Percentiles rank a stretch among this genome's conserved stretches.
These are phyloP conservation scores for Sarcophaga rosellei DNA, from an alignment of 2,888 invertebrate genomes.

Conservation along the genomic window DNA sequence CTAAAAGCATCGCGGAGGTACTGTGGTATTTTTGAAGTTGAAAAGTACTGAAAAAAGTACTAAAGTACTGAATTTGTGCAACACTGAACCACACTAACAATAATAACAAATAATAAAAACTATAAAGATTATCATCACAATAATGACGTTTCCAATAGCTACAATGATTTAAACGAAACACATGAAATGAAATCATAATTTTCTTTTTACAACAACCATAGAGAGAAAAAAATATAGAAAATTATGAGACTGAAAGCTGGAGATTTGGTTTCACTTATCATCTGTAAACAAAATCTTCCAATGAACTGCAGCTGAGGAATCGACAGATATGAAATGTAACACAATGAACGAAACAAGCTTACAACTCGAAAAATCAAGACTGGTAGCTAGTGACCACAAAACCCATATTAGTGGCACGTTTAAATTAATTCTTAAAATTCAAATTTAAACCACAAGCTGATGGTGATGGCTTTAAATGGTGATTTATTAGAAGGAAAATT, in stretches of 20 bases:
- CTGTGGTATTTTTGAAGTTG: too few relatives aligned
- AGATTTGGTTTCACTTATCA: neutral
- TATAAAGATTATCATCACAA: slow-evolving; percentile 22
- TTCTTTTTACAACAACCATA: slow-evolving; percentile 3
- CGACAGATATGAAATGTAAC: too few relatives aligned
- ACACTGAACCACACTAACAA: neutral
- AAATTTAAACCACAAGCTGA: slow-evolving; percentile 55
- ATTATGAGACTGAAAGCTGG: slow-evolving; percentile 23
- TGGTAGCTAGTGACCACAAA: slow-evolving; percentile 60
- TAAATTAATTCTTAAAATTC: slow-evolving; percentile 63
- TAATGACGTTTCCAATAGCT: slow-evolving; percentile 32
- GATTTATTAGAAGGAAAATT: neutral
- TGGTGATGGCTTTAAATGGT: neutral
- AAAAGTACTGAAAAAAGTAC: too few relatives aligned
- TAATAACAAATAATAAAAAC: neutral
- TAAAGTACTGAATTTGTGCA: too few relatives aligned
- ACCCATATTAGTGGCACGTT: slow-evolving; percentile 63
- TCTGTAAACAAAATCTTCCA: neutral
- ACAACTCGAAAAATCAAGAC: slow-evolving; percentile 33
- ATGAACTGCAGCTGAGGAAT: too few relatives aligned
- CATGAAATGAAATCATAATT: slow-evolving; percentile 40
- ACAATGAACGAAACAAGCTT: neutral
- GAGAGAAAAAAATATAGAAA: neutral
- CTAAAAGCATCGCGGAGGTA: too few relatives aligned
- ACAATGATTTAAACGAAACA: slow-evolving; percentile 31